Percentiles rank a stretch among this genome's conserved stretches.
Conservation (phyloP, 1,140 invertebrate genomes). For the Chymomyza costata region DNA sequence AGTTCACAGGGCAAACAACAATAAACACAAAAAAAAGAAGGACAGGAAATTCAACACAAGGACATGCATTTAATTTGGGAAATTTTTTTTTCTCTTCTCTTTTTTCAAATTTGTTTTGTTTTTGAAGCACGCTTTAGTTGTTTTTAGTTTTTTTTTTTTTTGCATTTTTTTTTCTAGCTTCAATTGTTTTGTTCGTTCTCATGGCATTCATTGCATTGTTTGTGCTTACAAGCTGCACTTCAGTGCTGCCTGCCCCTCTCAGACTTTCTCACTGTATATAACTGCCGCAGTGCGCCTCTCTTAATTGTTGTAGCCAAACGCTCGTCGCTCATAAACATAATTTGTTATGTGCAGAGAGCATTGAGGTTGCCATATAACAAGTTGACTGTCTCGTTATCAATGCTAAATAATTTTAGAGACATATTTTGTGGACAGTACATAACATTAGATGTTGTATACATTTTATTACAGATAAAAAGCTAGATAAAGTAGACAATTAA, state of each 20-base stretch:
- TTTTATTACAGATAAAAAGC: too few species aligned
- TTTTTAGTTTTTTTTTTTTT: constrained; percentile 8
- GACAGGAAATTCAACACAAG: constrained; percentile 23
- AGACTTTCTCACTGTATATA: too few species aligned
- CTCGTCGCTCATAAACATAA: constrained; percentile 49
- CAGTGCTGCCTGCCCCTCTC: too few species aligned
- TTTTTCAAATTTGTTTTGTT: not conserved
- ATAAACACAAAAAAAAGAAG: constrained; percentile 27
- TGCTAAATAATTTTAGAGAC: too few species aligned
- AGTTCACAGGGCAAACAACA: not conserved
- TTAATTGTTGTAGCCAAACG: constrained; percentile 17
- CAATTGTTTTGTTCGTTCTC: not conserved
- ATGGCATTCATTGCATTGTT: too few species aligned
- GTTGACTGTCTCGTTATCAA: too few species aligned
- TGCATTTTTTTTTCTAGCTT: too few species aligned
- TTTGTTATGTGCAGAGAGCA: constrained; percentile 44
- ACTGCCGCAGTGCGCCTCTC: constrained; percentile 16
- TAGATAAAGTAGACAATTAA: too few species aligned
- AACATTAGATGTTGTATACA: too few species aligned
- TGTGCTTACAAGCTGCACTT: not conserved
- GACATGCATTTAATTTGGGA: constrained; percentile 54
- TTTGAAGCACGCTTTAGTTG: constrained; percentile 1
- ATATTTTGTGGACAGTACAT: too few species aligned
- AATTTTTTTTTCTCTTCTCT: constrained; percentile 31
- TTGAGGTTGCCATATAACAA: not conserved